phyloP scores from a whole-genome alignment of 2,113 vertebrate species.

The Syngnathoides biaculeatus region DNA sequence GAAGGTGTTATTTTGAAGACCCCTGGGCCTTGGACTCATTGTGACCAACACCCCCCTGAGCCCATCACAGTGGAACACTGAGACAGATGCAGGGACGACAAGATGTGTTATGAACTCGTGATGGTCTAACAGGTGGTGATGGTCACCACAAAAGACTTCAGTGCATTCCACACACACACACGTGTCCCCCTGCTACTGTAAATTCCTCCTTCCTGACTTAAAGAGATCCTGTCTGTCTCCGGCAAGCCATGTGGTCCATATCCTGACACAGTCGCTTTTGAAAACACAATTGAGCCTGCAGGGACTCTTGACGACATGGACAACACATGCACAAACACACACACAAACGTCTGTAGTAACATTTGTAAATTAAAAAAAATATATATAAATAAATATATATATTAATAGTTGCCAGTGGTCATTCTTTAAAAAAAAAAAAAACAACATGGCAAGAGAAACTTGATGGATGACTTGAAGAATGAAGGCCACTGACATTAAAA shows the following conservation, averaged over 20 bases:
- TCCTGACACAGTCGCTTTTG: slow-evolving; percentile 19
- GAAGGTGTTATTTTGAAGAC: slow-evolving; percentile 47
- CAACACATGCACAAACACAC: slow-evolving; percentile 14
- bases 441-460: not conserved
- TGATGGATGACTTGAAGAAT: not conserved
- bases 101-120: slow-evolving; percentile 33
- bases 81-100: slow-evolving; percentile 23
- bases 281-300: slow-evolving; percentile 15
- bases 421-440: not conserved
- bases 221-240: slow-evolving; percentile 49
- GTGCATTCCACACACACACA: slow-evolving; percentile 14
- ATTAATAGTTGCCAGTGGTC: not conserved
- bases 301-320: not conserved
- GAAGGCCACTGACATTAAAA: not conserved
- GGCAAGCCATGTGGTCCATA: slow-evolving; percentile 50
- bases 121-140: slow-evolving; percentile 58
- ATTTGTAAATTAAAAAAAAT: slow-evolving; percentile 9
- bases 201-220: slow-evolving; percentile 17
- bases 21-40: slow-evolving; percentile 42
- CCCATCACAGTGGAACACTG: slow-evolving; percentile 16
- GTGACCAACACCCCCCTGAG: slow-evolving; percentile 22
- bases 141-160: slow-evolving; percentile 33
- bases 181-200: slow-evolving; percentile 7
- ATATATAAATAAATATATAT: too few relatives aligned
- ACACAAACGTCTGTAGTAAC: not conserved